These are phyloP conservation scores for Coenonympha arcania DNA, from an alignment of 2,888 invertebrate species.

Conservation along the genomic window DNA sequence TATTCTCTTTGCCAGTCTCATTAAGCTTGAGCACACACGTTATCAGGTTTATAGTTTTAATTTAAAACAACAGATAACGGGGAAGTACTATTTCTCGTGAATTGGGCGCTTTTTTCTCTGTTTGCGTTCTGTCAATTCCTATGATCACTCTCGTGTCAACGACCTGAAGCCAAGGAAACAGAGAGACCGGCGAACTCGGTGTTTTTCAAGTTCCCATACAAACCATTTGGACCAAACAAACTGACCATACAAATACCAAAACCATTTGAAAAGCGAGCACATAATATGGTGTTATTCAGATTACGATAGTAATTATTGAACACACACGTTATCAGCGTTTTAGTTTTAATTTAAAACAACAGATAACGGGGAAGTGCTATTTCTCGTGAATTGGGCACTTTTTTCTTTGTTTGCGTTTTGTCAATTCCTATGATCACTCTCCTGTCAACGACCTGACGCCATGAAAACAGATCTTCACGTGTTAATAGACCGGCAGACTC, in stretches of 20 bases:
- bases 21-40: conserved; percentile 39
- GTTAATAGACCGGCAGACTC: too few relatives aligned
- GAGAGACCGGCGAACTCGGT: too few relatives aligned
- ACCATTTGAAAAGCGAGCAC: too few relatives aligned
- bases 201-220: too few relatives aligned
- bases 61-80: conserved; percentile 48
- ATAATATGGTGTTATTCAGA: too few relatives aligned
- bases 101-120: conserved; percentile 37
- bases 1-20: conserved; percentile 39
- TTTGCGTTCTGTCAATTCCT: conserved; percentile 33
- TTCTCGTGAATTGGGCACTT: conserved; percentile 40
- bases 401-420: conserved; percentile 34
- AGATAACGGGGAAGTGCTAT: conserved; percentile 39
- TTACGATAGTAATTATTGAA: too few relatives aligned
- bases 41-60: conserved; percentile 45
- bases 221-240: too few relatives aligned
- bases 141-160: conserved; percentile 34
- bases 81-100: conserved; percentile 40
- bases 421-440: conserved; percentile 33
- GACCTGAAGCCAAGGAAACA: conserved; percentile 17
- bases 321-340: conserved; percentile 41
- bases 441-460: conserved; percentile 29
- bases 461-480: too few relatives aligned
- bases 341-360: conserved; percentile 51
- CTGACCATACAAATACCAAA: too few relatives aligned